Evolutionary conservation across 1,140 invertebrate species (phyloP).

Genomic region (Drosophila chauvacae): DNA sequence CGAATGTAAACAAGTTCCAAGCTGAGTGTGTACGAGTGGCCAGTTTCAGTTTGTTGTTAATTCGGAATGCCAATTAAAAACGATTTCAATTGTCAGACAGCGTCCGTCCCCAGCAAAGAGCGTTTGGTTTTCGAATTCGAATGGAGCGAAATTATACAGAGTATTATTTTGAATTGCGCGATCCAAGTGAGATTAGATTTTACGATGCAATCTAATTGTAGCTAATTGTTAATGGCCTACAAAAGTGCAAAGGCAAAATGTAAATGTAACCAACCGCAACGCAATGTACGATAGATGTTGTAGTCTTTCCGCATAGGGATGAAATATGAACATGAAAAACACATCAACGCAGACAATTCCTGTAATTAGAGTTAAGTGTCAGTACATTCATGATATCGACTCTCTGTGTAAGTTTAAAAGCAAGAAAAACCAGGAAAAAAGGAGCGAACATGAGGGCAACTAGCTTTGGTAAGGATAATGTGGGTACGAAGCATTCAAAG

Average conservation of each 20-base stretch:
- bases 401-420: constrained; percentile 45
- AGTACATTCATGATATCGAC: constrained; percentile 48
- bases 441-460: constrained; percentile 7
- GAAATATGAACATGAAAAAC: constrained; percentile 11
- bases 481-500: constrained; percentile 37
- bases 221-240: constrained; percentile 62
- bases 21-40: constrained; percentile 31
- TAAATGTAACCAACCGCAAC: constrained; percentile 32
- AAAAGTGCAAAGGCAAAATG: constrained; percentile 31
- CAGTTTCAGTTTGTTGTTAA: constrained; percentile 58
- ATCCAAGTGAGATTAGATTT: constrained; percentile 66
- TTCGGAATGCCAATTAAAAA: constrained; percentile 54
- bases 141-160: constrained; percentile 55
- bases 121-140: constrained; percentile 48
- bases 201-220: constrained; percentile 75
- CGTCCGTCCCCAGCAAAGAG: constrained; percentile 64
- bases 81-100: constrained; percentile 52
- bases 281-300: constrained; percentile 52
- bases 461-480: constrained; percentile 36
- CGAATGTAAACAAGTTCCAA: constrained; percentile 48
- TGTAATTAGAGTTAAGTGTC: constrained; percentile 39
- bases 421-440: constrained; percentile 5
- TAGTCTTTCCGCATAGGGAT: constrained; percentile 45
- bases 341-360: constrained; percentile 32
- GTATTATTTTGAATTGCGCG: constrained; percentile 59